Base-by-base conservation (phyloP, 2,888 invertebrate genomes). In the Rhingia campestris region DNA sequence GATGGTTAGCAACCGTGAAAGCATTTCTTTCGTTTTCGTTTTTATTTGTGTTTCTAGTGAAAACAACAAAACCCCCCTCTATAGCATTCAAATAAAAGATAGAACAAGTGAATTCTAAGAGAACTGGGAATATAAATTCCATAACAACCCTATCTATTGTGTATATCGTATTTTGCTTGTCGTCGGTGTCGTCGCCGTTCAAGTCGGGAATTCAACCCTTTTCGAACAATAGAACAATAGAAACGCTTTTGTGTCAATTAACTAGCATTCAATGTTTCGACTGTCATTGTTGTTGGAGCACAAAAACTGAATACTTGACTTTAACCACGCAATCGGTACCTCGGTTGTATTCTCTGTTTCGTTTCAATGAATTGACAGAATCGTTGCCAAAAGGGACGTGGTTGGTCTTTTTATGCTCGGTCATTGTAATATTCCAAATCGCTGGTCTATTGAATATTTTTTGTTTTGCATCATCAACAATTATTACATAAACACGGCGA, bases 401-500 rank as follows among this genome's bases (percentile, higher is more conserved):
- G 79, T 74, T 69, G 69, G 41, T 74, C 69, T 79, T 43, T 69
- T 56, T 66, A 72, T 22, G 35, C 54, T 30, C 22, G 22, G 22
- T 54, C 58, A 33, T 39, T 45, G 22, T 22, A 2, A 22, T 22
- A 22, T 22, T 22, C 22, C 22, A 22, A 51, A 56, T 22, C 47
- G 51, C 41, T 53, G 53, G 45, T 77, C 69, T 79, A 47, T 69
- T 58, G 6, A 22, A 22, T 67, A 47, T 35, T 51, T 7, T 58
- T 6, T 6, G 2, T 6, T 64, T 37, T 45, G 41, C 61, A 67
- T 61, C 81, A 73, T 79, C 77, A 82, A 82, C 79, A 79, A 82
- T 80, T 84, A 80, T 84, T 84, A 84, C 84, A 84, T 84, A 84
- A 84, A 84, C 80, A 79, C 61, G n/a, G 30, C 41, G 43, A 47